Evolutionary conservation across 2,113 vertebrate genomes (phyloP), one percentile per base, ranked within the genome.

Genomic region (Cisticola juncidis): DNA sequence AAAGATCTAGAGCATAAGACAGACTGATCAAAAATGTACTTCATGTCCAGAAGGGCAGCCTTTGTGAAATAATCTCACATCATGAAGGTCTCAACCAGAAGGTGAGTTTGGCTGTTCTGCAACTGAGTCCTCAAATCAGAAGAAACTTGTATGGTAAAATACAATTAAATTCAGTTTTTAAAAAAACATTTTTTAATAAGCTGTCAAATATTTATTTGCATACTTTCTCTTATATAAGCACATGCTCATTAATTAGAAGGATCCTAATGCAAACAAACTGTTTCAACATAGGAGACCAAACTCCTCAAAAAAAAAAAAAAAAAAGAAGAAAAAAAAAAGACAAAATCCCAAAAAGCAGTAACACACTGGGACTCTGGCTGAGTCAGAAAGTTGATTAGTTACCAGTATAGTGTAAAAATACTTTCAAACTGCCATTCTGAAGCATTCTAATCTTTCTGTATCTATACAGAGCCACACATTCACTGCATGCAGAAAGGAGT

Each of bases 81-180:
- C 48, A 76, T 19, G 4, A 44, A 38, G 11, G 22, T 70, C 64
- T 81, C 42, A 86, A 61, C 4, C 33, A 70, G 60, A 90, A 58
- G 35, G 54, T 22, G 88, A 88, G 5, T 66, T 71, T 0, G 0
- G 14, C 9, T 5, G 0, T 45, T 72, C 28, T 80, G 53, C 12
- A 89, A 81, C 25, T 83, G 22, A 66, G 51, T 88, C 45, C 58
- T 93, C 69, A 78, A 48, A 83, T 24, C 23, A 48, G 21, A 76
- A 89, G 45, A 86, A 91, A 68, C 1, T 25, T 50, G 24, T 42
- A 14, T 6, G 11, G 14, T 15, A 84, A 70, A 20, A 61, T 16
- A 88, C 17, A 84, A 64, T 20, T 53, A 35, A 65, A 62, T 35
- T 48, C 5, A 3, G 1, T n/a, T n/a, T n/a, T n/a, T 66, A 18